Evolutionary conservation across 2,113 vertebrate genomes (phyloP), one percentile per base, ranked within the genome.

Genomic region (Grammomys surdaster): DNA sequence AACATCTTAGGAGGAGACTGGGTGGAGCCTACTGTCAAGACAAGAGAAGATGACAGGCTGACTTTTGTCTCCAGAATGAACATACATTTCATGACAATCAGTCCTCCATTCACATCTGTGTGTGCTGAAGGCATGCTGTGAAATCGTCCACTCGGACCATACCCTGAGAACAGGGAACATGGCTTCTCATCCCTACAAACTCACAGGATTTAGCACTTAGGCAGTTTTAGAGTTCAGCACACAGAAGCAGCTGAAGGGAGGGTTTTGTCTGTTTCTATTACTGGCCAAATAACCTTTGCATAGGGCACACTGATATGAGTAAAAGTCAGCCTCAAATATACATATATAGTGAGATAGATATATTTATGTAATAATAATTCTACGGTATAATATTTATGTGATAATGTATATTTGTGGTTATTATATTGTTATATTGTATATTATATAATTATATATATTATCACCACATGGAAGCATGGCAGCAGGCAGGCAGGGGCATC

Each of bases 61-160:
- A 95, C 82, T 87, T 94, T 19, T 75, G 24, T 91, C 43, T 72
- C 87, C 51, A 40, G 36, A 65, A 86, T 70, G 84, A 2, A 69
- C 73, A 70, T 7, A 33, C 7, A 33, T 24, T 58, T 58, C 12
- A n/a, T 69, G 24, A 54, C 65, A 58, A 67, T 84, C 93, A 86
- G 63, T 75, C 81, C 67, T 92, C 86, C 65, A 92, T 89, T 92
- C 76, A 93, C 36, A 51, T 24, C 72, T 5, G 43, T 20, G 11
- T 69, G 48, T 84, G 40, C 80, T 84, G 63, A 91, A 89, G 54
- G 43, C 31, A 65, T 56, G 6, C 60, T 86, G 56, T 86, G 20
- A 56, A 93, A 69, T 72, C 63, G 69, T 5, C 36, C 48, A 36
- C 65, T 65, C 60, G n/a, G 60, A 77, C 60, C 51, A 69, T 24